Conservation (phyloP, 1,140 invertebrate genomes). For the Choristoneura fumiferana region DNA sequence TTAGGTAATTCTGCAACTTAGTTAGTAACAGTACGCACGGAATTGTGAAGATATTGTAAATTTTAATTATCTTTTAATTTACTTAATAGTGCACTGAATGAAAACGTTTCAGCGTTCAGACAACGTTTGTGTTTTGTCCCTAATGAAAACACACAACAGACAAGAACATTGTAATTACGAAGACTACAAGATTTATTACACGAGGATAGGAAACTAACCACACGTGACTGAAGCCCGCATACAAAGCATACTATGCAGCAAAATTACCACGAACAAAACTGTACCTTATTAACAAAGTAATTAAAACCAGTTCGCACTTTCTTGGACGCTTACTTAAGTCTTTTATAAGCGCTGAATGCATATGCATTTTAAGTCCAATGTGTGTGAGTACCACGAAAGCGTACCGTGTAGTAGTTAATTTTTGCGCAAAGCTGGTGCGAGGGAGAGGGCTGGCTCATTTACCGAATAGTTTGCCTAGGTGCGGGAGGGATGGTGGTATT, state of each 20-base stretch:
- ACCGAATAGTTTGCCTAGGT: slow-evolving; percentile 61
- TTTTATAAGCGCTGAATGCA: slow-evolving; percentile 52
- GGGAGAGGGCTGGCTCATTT: slow-evolving; percentile 72
- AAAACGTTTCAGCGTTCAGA: slow-evolving; percentile 17
- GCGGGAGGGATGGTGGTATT: slow-evolving; percentile 54
- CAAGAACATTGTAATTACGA: slow-evolving; percentile 77
- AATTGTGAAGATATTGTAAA: too few species aligned
- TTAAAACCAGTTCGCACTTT: slow-evolving; percentile 55
- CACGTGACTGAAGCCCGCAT: slow-evolving; percentile 58
- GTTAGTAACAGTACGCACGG: too few species aligned
- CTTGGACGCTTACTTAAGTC: slow-evolving; percentile 38
- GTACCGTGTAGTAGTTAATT: slow-evolving; percentile 77
- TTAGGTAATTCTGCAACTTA: too few species aligned
- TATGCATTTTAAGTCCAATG: slow-evolving; percentile 64
- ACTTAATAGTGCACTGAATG: slow-evolving; percentile 12
- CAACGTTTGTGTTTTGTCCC: slow-evolving; percentile 38
- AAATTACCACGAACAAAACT: slow-evolving; percentile 44
- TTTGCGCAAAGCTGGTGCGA: slow-evolving; percentile 78
- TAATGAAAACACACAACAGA: slow-evolving; percentile 76
- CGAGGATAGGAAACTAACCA: slow-evolving; percentile 72
- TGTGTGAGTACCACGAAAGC: slow-evolving; percentile 66
- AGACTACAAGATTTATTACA: slow-evolving; percentile 75
- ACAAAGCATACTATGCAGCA: slow-evolving; percentile 38
- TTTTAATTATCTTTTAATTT: slow-evolving; percentile 17
- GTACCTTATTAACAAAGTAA: slow-evolving; percentile 52